Evolutionary conservation across 2,888 invertebrate species (phyloP).

Genomic region (Petrolisthes manimaculis): DNA sequence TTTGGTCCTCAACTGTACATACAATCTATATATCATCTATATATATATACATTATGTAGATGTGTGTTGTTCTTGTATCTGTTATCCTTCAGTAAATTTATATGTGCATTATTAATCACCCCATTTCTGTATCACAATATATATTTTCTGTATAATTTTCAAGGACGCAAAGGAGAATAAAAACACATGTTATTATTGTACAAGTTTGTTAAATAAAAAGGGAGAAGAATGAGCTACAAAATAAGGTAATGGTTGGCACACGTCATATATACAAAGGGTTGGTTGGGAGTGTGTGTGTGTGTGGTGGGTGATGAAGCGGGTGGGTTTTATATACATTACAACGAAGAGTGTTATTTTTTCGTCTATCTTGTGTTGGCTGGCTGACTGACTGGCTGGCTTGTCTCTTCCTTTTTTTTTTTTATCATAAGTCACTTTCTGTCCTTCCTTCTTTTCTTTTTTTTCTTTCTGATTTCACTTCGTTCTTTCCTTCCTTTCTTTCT

Average conservation of each 20-base stretch:
- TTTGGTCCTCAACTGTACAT: not conserved
- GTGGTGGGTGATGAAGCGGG: no score
- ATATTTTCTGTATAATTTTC: not conserved
- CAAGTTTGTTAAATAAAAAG: conserved; percentile 10
- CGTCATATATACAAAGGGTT: conserved; percentile 29
- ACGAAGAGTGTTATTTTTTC: not conserved
- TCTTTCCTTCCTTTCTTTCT: not conserved
- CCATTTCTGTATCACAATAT: not conserved
- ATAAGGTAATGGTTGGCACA: conserved; percentile 27
- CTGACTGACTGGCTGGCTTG: no score
- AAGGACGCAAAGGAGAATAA: not conserved
- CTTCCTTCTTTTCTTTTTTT: not conserved
- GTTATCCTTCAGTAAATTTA: no score
- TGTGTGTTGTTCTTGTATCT: no score
- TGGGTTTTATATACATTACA: conserved; percentile 7
- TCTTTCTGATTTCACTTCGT: not conserved
- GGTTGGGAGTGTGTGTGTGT: no score
- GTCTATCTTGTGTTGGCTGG: no score
- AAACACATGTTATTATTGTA: not conserved
- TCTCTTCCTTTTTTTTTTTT: no score
- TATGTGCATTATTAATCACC: not conserved
- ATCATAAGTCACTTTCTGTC: no score
- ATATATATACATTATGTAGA: no score
- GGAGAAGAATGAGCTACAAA: conserved; percentile 13
- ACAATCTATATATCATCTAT: no score